Conservation (phyloP, 2,888 invertebrate species). For the Torymus aiolomorphi region DNA sequence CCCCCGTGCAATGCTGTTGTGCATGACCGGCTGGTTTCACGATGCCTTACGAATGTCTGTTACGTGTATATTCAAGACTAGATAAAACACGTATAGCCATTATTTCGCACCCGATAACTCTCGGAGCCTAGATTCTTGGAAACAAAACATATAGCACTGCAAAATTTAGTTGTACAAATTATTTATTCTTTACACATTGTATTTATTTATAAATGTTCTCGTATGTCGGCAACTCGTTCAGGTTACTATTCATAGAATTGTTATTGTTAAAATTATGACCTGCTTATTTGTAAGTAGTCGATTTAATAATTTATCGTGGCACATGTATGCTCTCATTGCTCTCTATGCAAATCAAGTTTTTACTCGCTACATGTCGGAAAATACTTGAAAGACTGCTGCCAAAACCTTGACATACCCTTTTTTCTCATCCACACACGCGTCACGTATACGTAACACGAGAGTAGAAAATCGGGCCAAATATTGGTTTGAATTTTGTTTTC, state of each 20-base stretch:
- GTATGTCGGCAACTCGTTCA: too few relatives aligned
- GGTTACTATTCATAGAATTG: neutral
- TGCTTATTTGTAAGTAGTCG: slow-evolving; percentile 9
- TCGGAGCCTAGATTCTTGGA: neutral
- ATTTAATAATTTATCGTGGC: slow-evolving; percentile 38
- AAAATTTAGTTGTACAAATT: too few relatives aligned
- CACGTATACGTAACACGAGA: slow-evolving; percentile 14
- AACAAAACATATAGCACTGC: too few relatives aligned
- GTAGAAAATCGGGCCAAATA: slow-evolving; percentile 49
- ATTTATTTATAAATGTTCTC: too few relatives aligned
- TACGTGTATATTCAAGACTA: slow-evolving; percentile 47
- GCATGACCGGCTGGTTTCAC: slow-evolving; percentile 63
- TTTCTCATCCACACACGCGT: slow-evolving; percentile 23
- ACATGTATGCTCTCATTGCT: slow-evolving; percentile 44
- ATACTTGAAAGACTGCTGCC: slow-evolving; percentile 52
- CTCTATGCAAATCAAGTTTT: slow-evolving; percentile 52
- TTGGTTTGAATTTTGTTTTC: slow-evolving; percentile 14
- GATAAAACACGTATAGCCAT: slow-evolving; percentile 27
- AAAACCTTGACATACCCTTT: slow-evolving; percentile 57
- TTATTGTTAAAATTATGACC: slow-evolving; percentile 23
- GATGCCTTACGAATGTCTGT: slow-evolving; percentile 66
- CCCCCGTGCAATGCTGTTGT: slow-evolving; percentile 64
- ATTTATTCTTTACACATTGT: too few relatives aligned
- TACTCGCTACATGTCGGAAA: slow-evolving; percentile 8
- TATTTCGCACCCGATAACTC: slow-evolving; percentile 14